Evolutionary conservation across 2,888 invertebrate species (phyloP).

Genomic region (Thalpophila matura): DNA sequence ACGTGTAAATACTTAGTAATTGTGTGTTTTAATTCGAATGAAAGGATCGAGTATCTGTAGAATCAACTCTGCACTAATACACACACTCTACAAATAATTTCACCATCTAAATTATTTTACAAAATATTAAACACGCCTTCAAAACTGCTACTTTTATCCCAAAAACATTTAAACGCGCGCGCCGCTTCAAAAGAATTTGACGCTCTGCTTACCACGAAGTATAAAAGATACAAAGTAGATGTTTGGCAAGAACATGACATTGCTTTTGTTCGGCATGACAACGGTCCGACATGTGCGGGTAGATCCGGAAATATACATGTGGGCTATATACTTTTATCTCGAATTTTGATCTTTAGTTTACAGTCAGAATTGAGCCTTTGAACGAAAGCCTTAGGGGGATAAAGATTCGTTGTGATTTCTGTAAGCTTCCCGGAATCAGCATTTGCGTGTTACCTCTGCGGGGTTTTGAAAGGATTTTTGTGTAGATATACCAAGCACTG

Average conservation of each 20-base stretch:
- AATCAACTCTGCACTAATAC: no score
- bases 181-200: constrained; percentile 43
- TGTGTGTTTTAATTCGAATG: no score
- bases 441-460: constrained; percentile 3
- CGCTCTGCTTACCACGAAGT: constrained; percentile 41
- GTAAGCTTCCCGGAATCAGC: constrained; percentile 20
- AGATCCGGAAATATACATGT: constrained; percentile 57
- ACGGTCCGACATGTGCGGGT: constrained; percentile 61
- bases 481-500: background rate
- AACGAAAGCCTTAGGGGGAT: constrained; percentile 20
- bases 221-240: constrained; percentile 60
- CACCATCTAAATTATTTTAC: background rate
- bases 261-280: constrained; percentile 58
- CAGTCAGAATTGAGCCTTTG: constrained; percentile 43
- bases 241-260: constrained; percentile 61
- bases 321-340: constrained; percentile 55
- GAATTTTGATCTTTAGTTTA: constrained; percentile 57
- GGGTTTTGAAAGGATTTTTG: background rate
- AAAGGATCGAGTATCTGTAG: no score
- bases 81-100: no score
- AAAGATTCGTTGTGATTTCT: constrained; percentile 38
- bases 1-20: no score
- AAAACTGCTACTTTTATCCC: background rate
- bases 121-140: background rate
- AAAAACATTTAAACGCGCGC: constrained; percentile 17